Base-by-base conservation (phyloP, 2,888 invertebrate species). In the Drosophila demipolita region DNA sequence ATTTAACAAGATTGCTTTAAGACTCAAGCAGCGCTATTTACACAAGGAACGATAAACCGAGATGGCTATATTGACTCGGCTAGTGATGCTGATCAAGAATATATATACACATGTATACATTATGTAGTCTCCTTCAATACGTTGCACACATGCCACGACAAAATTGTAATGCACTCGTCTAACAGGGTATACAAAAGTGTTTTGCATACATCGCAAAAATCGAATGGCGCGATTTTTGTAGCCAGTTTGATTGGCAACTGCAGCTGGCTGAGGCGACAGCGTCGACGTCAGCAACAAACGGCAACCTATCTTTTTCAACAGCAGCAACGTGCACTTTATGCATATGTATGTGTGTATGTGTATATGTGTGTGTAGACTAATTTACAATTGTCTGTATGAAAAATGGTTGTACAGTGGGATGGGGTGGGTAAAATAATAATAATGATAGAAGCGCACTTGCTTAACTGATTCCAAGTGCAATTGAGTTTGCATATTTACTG, bases 401-500 rank as follows among this genome's bases (percentile, higher is more conserved):
- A 68, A 66, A 49, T 15, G 32, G 35, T 50, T 68, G 26, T 49
- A 49, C 49, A 38, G 15, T 8, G 23, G 6, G 9, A 7, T 1
- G 36, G 17, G 7, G 38, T 23, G 26, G 23, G 12, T 1, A 54
- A n/a, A n/a, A n/a, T n/a, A n/a, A n/a, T n/a, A n/a, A 20, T 12
- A 12, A 12, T 12, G 54, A 55, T 8, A 12, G 29, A 17, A 38
- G 38, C 29, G 7, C 8, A 61, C 23, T 63, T 38, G 61, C 65
- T 58, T 74, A 74, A 81, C 71, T 79, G 79, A 79, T 79, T 74
- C 50, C 77, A 81, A 79, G 74, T 81, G 77, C 77, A 81, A 71
- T 68, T 73, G 54, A 67, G 36, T 65, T 61, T 53, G 45, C 50
- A 66, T 45, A 53, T 66, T 40, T 23, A 36, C 29, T 36, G n/a